Conservation (phyloP, 1,140 invertebrate species). For the Pseudomyrmex dendroicus region DNA sequence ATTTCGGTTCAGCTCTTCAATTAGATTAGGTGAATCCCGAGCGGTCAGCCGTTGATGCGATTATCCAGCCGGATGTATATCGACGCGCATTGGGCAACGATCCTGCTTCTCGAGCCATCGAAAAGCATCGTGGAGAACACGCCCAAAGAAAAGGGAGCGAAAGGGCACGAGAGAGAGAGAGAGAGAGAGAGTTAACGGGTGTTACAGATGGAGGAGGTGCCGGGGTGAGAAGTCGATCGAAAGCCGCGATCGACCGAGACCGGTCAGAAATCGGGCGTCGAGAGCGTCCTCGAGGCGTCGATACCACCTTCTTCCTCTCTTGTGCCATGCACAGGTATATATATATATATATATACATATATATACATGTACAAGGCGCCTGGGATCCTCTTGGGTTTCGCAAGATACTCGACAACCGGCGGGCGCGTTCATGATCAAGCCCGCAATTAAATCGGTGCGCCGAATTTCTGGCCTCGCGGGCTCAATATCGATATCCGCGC, state of each 20-base stretch:
- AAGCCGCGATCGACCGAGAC: slow-evolving; percentile 28
- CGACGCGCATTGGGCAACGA: slow-evolving; percentile 52
- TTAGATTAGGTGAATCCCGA: slow-evolving; percentile 46
- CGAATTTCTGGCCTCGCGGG: slow-evolving; percentile 46
- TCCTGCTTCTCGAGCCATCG: slow-evolving; percentile 29
- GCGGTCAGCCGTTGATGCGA: slow-evolving; percentile 64
- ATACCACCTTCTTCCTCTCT: slow-evolving; percentile 12
- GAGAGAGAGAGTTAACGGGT: slow-evolving; percentile 8
- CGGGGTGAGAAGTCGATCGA: slow-evolving; percentile 63
- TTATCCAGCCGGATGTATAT: slow-evolving; percentile 70
- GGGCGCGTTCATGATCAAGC: slow-evolving; percentile 46
- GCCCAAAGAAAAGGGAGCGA: slow-evolving; percentile 16
- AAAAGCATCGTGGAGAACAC: slow-evolving; percentile 39
- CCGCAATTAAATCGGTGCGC: slow-evolving; percentile 66
- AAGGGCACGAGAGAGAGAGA: neutral
- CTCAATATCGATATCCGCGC: slow-evolving; percentile 24
- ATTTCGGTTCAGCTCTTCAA: slow-evolving; percentile 31
- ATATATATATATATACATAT: neutral
- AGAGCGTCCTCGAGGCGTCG: slow-evolving; percentile 66
- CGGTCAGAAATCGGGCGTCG: slow-evolving; percentile 63
- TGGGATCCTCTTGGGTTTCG: slow-evolving; percentile 26
- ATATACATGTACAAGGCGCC: neutral
- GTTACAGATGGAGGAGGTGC: slow-evolving; percentile 49
- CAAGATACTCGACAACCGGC: neutral
- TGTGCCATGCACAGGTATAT: slow-evolving; percentile 8